Base-by-base conservation (phyloP, 1,140 invertebrate genomes). In the Sinella curviseta region DNA sequence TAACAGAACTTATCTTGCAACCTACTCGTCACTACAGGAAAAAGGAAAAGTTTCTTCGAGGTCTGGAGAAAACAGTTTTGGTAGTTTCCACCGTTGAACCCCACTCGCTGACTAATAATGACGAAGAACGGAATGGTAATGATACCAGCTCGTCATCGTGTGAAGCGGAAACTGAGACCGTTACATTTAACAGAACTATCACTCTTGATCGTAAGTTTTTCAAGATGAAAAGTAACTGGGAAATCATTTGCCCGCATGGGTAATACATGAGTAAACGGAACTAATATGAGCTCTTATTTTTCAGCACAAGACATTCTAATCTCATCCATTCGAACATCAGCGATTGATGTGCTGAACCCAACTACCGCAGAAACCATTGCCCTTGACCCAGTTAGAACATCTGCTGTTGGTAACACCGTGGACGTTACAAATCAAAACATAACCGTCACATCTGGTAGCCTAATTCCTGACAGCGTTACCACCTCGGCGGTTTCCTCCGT, bases 1-100 rank as follows among this genome's bases (percentile, higher is more conserved):
- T 99, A 60, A 97, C 96, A 87, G 97, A 99, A 87, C 88, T 99
- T 1, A 88, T 99, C 0, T 95, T 93, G 1, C 91, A 92, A 80
- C 97, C 97, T 3, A 90, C 92, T n/a, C 95, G 95, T 86, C 95
- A 99, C 85, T 99, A 99, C 86, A 96, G 94, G 84, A 90, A 95
- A 78, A 94, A 95, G 70, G 97, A 99, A 86, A 99, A 99, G 87
- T 99, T 95, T 86, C 94, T 99, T 92, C 88, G 97, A 75, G 97
- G 96, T 0, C 90, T 97, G 36, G 95, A 97, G 85, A 97, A 97
- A 87, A 97, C 97, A 86, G 94, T 98, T 80, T 87, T 97, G 83
- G 96, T 98, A 74, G 96, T 99, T 3, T 97, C 94, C 81, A 97
- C 95, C n/a, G 91, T 95, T 54, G 96, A 98, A 86, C 95, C 95